Evolutionary conservation across 2,797 vertebrate genomes (phyloP).

Genomic region (Tarsius wallacei): DNA sequence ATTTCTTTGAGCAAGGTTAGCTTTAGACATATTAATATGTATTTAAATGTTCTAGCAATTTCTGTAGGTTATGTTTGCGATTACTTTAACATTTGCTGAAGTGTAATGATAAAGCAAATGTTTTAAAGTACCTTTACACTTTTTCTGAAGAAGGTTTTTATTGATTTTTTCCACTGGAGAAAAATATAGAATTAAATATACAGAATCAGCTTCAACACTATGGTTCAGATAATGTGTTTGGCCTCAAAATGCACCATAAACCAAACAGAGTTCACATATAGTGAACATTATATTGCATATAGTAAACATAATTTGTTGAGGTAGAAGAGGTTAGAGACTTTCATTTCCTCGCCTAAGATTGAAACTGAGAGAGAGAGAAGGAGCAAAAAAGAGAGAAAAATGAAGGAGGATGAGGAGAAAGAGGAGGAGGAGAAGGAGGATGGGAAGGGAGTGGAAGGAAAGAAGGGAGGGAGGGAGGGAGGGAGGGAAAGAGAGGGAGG

Average conservation of each 20-base stretch:
- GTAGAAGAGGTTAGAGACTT: not conserved
- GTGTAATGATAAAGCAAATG: not conserved
- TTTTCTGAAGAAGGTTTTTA: not conserved
- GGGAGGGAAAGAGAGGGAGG: accelerated
- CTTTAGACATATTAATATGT: not conserved
- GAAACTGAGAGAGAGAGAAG: not conserved
- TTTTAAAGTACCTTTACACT: not conserved
- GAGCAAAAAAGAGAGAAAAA: not conserved
- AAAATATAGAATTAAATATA: not conserved
- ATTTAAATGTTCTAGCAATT: not conserved
- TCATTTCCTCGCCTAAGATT: not conserved
- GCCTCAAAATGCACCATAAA: not conserved
- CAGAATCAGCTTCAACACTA: not conserved
- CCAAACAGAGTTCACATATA: not conserved
- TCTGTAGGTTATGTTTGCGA: not conserved
- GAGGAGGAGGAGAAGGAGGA: no score
- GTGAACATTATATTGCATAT: not conserved
- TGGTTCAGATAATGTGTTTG: not conserved
- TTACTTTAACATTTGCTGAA: not conserved
- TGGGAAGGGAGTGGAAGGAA: not conserved
- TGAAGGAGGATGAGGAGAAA: not conserved
- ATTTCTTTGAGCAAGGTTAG: not conserved
- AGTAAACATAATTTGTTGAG: not conserved
- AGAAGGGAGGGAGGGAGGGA: not conserved
- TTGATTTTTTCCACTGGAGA: not conserved